Evolutionary conservation across 2,797 vertebrate genomes (phyloP).

Genomic region (Salarias fasciatus): DNA sequence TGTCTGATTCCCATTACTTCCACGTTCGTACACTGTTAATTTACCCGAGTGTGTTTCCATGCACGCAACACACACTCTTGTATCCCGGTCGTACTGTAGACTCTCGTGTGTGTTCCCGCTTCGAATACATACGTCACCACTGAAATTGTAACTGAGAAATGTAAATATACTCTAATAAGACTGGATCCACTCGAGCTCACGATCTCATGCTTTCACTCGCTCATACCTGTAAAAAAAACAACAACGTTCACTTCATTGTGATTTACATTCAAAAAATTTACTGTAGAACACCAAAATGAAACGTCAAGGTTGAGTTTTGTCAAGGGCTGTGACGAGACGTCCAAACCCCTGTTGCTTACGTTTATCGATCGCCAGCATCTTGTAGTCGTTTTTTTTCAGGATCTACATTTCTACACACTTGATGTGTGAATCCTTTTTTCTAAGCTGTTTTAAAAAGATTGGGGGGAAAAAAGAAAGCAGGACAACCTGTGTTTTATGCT

Average conservation of each 20-base stretch:
- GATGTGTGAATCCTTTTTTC: too few relatives aligned
- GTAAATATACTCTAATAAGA: constrained; percentile 32
- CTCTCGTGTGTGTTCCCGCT: background rate
- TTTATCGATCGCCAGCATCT: too few relatives aligned
- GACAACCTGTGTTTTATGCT: background rate
- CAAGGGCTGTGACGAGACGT: constrained; percentile 6
- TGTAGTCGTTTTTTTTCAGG: too few relatives aligned
- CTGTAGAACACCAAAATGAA: background rate
- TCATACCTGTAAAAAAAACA: background rate
- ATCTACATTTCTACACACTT: too few relatives aligned
- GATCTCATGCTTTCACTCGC: too few relatives aligned
- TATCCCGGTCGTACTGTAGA: background rate
- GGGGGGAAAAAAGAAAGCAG: too few relatives aligned
- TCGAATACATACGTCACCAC: constrained; percentile 1
- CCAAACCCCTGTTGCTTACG: too few relatives aligned
- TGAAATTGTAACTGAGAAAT: constrained; percentile 8
- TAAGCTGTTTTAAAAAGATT: too few relatives aligned
- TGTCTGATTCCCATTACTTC: constrained; percentile 3
- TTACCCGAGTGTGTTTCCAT: constrained; percentile 38
- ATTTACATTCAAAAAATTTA: background rate
- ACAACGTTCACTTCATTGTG: background rate
- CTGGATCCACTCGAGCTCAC: background rate
- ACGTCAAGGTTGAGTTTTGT: constrained; percentile 5
- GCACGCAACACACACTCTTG: constrained; percentile 7
- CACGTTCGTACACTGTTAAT: constrained; percentile 13